Conservation (phyloP, 2,113 vertebrate genomes). For the Ammodytes dubius region DNA sequence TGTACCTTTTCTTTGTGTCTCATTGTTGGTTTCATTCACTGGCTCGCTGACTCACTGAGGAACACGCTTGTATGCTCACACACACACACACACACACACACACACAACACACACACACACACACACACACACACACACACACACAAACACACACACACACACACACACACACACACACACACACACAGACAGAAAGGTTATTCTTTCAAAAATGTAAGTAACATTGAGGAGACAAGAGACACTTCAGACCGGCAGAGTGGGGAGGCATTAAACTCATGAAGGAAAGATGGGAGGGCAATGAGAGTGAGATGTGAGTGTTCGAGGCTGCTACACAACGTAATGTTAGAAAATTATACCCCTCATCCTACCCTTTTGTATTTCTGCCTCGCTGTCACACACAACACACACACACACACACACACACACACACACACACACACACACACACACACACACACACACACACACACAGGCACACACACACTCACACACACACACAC, state of each 20-base stretch:
- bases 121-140: neutral
- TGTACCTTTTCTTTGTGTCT: slow-evolving; percentile 38
- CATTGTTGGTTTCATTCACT: slow-evolving; percentile 61
- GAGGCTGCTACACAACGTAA: slow-evolving; percentile 5
- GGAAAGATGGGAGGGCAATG: neutral
- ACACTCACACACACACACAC: neutral
- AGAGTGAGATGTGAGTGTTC: neutral
- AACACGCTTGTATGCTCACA: neutral
- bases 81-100: neutral
- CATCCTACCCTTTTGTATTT: slow-evolving; percentile 24
- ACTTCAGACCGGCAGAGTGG: slow-evolving; percentile 30
- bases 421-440: neutral
- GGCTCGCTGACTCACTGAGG: slow-evolving; percentile 43
- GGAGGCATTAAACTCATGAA: slow-evolving; percentile 33
- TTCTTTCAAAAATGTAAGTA: slow-evolving; percentile 35
- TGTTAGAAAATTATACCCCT: slow-evolving; percentile 17
- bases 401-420: slow-evolving; percentile 3
- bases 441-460: neutral
- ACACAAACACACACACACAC: neutral
- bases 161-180: neutral
- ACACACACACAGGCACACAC: neutral
- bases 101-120: neutral
- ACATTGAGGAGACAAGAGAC: slow-evolving; percentile 9
- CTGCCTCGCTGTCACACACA: neutral
- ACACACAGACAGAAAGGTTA: slow-evolving; percentile 6